Conservation (phyloP, 1,140 invertebrate species). For the Coptotermes formosanus region DNA sequence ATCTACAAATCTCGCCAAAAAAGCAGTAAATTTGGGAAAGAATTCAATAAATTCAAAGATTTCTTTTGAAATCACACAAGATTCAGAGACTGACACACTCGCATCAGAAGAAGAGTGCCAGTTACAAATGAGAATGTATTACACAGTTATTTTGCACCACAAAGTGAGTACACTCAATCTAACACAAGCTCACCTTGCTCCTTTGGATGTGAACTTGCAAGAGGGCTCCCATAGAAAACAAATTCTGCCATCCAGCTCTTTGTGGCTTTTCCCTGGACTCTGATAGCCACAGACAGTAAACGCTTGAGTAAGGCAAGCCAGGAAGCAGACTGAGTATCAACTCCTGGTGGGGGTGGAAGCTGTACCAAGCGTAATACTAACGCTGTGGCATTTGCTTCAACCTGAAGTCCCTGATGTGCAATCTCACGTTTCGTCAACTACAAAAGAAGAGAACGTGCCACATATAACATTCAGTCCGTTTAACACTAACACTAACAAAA, state of each 20-base stretch:
- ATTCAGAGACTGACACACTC: no score
- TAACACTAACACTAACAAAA: not conserved
- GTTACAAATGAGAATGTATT: no score
- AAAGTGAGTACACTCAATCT: no score
- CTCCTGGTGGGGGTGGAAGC: slow-evolving; percentile 63
- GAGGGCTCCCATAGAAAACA: slow-evolving; percentile 81
- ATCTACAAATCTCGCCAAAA: no score
- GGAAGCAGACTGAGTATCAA: slow-evolving; percentile 47
- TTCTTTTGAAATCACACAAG: no score
- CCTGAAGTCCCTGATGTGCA: slow-evolving; percentile 86
- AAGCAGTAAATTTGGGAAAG: no score
- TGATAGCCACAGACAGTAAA: slow-evolving; percentile 81
- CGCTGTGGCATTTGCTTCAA: slow-evolving; percentile 85
- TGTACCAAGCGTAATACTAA: slow-evolving; percentile 78
- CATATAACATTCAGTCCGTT: not conserved
- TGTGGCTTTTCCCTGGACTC: slow-evolving; percentile 72
- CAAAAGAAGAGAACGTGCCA: slow-evolving; percentile 35
- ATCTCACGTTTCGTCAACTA: slow-evolving; percentile 76
- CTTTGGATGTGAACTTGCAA: slow-evolving; percentile 75
- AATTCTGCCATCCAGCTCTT: slow-evolving; percentile 87
- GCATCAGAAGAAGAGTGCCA: no score
- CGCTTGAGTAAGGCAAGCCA: slow-evolving; percentile 68
- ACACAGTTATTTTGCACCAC: no score
- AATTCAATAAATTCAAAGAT: no score
- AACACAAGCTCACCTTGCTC: slow-evolving; percentile 64